Evolutionary conservation across 2,797 vertebrate genomes (phyloP), one percentile per base, ranked within the genome.

Genomic region (Enteromius fasciolatus): DNA sequence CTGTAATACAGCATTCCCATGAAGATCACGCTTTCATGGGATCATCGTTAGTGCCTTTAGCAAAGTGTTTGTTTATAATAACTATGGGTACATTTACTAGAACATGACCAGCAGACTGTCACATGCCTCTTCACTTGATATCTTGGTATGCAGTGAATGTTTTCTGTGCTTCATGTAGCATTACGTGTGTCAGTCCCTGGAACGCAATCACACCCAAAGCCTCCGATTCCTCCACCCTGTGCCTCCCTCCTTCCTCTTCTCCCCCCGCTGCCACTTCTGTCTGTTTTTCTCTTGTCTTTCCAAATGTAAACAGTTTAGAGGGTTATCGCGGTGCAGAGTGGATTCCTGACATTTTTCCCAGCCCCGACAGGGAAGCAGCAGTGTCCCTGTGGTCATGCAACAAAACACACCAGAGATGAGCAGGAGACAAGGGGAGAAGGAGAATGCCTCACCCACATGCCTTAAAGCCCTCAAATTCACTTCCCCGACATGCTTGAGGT

Each of bases 261-360:
- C 64, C 52, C 81, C 46, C 33, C 10, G 3, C 59, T 84, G 50
- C 63, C 66, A 67, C 69, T 82, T 70, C 33, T 52, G 28, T 57
- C 79, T 84, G 85, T 83, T 88, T 86, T 86, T 73, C 78, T 80
- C 63, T 61, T 28, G 36, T 85, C 41, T 76, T 79, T 82, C 72
- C 33, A 66, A 85, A 80, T 25, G 44, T 87, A 88, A 88, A 86
- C 85, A 84, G 41, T 80, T 68, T 36, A 41, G 46, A 82, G 79
- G 83, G 83, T 87, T 89, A 86, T 87, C 81, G 61, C 50, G 84
- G 83, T 82, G 69, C n/a, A 46, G 70, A 81, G 76, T 20, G 23
- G 73, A 87, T 89, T 87, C 86, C 76, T 83, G 78, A 84, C 33
- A 85, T 89, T 87, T 87, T 88, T 87, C 83, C 86, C 83, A 83